A percentile compares a stretch with the other conserved stretches of the same genome.
Conservation (phyloP, 1,140 invertebrate species). For the Listronotus bonariensis region DNA sequence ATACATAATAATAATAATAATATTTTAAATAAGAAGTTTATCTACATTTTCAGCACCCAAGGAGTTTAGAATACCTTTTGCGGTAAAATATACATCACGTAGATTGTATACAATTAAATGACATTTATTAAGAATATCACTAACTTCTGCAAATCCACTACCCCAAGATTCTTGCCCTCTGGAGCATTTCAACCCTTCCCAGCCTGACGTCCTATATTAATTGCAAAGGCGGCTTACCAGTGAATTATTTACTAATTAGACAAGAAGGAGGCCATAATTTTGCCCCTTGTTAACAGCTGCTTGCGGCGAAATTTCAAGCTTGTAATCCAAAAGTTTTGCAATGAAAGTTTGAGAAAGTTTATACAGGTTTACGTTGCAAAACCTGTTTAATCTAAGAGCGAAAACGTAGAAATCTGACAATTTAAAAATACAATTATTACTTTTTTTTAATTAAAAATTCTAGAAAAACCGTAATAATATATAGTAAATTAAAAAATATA, state of each 20-base stretch:
- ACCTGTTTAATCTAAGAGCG: no score
- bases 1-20: no score
- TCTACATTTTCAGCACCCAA: no score
- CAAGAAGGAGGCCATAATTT: conserved; percentile 54
- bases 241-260: conserved; percentile 57
- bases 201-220: conserved; percentile 49
- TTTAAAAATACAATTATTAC: no score
- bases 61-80: no score
- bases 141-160: conserved; percentile 8
- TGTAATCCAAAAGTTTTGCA: conserved; percentile 1
- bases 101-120: conserved; percentile 35
- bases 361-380: background rate
- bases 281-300: conserved; percentile 46
- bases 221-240: conserved; percentile 55
- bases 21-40: no score
- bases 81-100: no score
- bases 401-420: no score
- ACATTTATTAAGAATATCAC: no score
- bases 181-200: conserved; percentile 37
- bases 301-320: conserved; percentile 19
- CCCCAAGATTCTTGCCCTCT: conserved; percentile 2
- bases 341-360: conserved; percentile 7
- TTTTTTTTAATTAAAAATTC: no score
- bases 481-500: no score
- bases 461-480: no score